These are phyloP conservation scores for Rhabdornis inornatus DNA, from an alignment of 2,113 vertebrate species.

Conservation along the genomic window DNA sequence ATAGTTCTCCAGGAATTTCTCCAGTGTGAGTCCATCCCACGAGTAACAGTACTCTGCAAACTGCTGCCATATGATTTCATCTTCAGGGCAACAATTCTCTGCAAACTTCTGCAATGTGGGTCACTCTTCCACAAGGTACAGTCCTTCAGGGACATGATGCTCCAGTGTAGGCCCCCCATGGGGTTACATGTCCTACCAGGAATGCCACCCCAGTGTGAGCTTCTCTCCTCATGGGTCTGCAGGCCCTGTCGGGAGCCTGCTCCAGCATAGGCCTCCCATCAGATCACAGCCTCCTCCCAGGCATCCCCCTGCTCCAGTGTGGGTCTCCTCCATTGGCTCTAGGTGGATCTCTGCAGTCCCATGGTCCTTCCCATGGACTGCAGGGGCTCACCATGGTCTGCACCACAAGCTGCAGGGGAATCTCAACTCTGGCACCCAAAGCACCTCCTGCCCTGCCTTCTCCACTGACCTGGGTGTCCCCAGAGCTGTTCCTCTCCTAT, in stretches of 20 bases:
- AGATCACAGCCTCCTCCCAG: not conserved
- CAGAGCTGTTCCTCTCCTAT: not conserved
- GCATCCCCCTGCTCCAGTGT: not conserved
- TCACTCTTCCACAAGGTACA: not conserved
- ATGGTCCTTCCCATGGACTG: not conserved
- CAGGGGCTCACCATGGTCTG: not conserved
- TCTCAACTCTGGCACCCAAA: not conserved
- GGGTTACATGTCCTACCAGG: not conserved
- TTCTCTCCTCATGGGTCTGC: not conserved
- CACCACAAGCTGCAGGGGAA: not conserved
- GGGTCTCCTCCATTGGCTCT: not conserved
- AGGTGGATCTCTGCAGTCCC: not conserved
- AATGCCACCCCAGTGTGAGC: not conserved
- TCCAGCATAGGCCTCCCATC: not conserved
- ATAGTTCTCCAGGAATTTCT: not conserved
- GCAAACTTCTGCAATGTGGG: not conserved
- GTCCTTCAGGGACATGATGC: not conserved
- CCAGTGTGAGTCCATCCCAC: fast-evolving
- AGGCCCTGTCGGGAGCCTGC: not conserved
- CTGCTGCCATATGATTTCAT: not conserved
- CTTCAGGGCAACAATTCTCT: not conserved
- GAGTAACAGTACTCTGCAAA: not conserved
- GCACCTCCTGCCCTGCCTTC: not conserved
- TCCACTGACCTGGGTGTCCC: not conserved
- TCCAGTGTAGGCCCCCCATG: not conserved